Conservation (phyloP, 2,888 invertebrate species). For the Tuberolachnus salignus region DNA sequence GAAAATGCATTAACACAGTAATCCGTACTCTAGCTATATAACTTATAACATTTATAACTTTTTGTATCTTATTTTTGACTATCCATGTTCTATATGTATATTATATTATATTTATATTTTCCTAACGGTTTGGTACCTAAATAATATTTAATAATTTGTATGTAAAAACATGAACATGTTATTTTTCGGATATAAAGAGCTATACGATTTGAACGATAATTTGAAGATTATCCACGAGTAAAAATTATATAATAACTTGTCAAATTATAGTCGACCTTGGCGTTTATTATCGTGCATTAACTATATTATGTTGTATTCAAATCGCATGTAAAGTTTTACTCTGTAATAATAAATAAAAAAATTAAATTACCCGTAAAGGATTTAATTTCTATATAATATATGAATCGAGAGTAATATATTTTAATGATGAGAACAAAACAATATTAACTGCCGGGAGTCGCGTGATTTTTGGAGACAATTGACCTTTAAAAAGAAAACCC, state of each 20-base stretch:
- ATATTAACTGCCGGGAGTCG: background rate
- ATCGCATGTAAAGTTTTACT: background rate
- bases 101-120: too few relatives aligned
- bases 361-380: constrained; percentile 9
- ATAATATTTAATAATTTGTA: background rate
- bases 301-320: background rate
- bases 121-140: background rate
- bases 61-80: too few relatives aligned
- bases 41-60: too few relatives aligned
- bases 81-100: too few relatives aligned
- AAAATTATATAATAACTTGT: constrained; percentile 1
- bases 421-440: constrained; percentile 8
- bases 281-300: background rate
- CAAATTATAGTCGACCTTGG: constrained; percentile 34
- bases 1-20: too few relatives aligned
- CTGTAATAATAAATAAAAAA: background rate
- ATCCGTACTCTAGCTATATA: too few relatives aligned
- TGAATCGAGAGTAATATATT: background rate
- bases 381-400: constrained; percentile 2
- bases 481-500: constrained; percentile 5
- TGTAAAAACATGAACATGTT: too few relatives aligned
- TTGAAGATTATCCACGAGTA: background rate
- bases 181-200: background rate
- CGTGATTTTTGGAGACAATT: background rate
- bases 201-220: background rate